These are phyloP conservation scores for Cnemophilus loriae DNA, from an alignment of 2,113 vertebrate species.

Conservation along the genomic window DNA sequence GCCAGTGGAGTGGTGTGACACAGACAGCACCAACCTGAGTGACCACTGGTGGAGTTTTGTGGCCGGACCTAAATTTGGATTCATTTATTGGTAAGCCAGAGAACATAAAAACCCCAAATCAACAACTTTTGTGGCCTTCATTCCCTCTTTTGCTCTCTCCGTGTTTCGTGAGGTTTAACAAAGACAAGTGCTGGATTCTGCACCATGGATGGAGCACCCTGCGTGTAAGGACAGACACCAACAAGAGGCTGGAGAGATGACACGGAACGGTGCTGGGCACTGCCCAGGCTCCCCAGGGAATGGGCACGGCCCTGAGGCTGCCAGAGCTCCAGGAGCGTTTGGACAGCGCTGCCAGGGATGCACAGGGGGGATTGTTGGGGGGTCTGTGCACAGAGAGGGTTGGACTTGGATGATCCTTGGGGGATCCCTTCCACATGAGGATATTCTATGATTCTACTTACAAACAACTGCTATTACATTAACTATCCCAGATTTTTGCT, in stretches of 20 bases:
- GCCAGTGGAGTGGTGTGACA: not conserved
- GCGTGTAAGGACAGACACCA: rapidly evolving
- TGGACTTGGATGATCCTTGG: not conserved
- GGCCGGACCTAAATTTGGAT: not conserved
- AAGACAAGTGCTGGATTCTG: not conserved
- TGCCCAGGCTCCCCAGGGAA: not conserved
- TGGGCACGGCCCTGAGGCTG: not conserved
- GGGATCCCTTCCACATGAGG: not conserved
- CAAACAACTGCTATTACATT: not conserved
- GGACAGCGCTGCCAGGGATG: not conserved
- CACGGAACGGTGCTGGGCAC: not conserved
- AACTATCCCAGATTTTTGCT: not conserved
- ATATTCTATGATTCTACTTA: not conserved
- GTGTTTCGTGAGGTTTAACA: not conserved
- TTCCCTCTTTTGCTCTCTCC: not conserved
- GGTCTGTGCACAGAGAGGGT: not conserved
- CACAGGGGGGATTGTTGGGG: rapidly evolving
- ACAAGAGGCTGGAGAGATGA: not conserved
- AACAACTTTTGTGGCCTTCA: not conserved
- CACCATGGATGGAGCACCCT: not conserved
- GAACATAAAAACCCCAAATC: not conserved
- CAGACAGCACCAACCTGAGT: not conserved
- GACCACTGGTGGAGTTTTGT: not conserved
- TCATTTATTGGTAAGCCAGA: not conserved
- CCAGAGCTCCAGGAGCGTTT: not conserved